A percentile compares a stretch with the other conserved stretches of the same genome.
These are phyloP conservation scores for Mylabris sibirica DNA, from an alignment of 2,888 invertebrate species.

Conservation along the genomic window DNA sequence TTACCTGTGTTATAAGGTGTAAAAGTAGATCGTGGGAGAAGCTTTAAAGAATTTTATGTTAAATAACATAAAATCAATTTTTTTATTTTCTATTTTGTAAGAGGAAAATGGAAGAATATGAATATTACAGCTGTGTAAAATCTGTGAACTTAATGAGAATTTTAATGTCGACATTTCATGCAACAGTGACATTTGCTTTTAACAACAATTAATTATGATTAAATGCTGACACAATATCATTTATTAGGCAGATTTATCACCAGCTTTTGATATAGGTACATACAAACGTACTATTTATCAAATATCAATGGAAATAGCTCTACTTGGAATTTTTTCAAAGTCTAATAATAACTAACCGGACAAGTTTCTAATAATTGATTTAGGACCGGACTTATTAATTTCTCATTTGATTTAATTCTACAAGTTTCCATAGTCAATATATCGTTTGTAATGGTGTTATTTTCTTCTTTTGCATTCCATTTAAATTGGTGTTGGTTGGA, in stretches of 20 bases:
- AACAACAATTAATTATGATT: constrained; percentile 13
- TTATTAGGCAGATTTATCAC: neutral
- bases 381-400: no score
- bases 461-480: constrained; percentile 43
- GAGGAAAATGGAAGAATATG: neutral
- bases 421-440: neutral
- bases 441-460: neutral
- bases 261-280: neutral
- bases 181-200: constrained; percentile 14
- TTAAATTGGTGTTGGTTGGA: constrained; percentile 49
- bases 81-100: neutral
- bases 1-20: constrained; percentile 29
- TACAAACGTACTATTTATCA: neutral
- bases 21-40: constrained; percentile 19
- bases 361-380: no score
- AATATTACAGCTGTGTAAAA: constrained; percentile 2
- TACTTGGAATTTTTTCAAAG: neutral
- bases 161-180: constrained; percentile 14
- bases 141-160: constrained; percentile 4
- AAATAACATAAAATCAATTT: neutral
- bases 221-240: constrained; percentile 3
- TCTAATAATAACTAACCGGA: no score
- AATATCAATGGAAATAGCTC: neutral
- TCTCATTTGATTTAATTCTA: neutral
- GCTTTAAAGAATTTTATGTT: neutral